A percentile compares a stretch with the other conserved stretches of the same genome.
phyloP scores from a whole-genome alignment of 2,888 invertebrate species.

The Ctena decussata region DNA sequence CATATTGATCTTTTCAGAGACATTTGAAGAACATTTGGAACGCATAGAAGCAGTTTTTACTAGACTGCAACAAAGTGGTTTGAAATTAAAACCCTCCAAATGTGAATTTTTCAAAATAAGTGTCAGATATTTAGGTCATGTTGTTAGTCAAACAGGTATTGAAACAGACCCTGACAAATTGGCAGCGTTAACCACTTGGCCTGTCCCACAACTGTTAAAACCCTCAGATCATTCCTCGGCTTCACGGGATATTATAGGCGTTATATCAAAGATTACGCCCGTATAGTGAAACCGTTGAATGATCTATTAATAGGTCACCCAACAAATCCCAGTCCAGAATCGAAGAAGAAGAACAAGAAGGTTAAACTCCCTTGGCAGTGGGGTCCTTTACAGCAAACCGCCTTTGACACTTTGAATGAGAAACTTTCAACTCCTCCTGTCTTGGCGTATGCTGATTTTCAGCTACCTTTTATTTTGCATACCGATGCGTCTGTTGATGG shows the following conservation, averaged over 20 bases:
- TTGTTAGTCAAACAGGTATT: neutral
- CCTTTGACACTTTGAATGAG: neutral
- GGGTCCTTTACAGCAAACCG: neutral
- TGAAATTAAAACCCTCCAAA: neutral
- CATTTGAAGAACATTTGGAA: neutral
- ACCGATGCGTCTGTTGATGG: neutral
- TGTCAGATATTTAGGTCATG: neutral
- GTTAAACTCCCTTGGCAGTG: slow-evolving; percentile 4
- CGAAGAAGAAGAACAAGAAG: neutral
- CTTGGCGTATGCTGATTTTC: neutral
- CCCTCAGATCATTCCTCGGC: neutral
- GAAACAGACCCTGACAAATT: neutral
- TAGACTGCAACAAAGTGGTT: neutral
- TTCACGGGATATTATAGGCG: neutral
- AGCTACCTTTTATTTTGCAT: neutral
- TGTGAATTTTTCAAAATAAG: neutral
- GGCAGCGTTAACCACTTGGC: neutral
- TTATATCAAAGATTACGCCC: neutral
- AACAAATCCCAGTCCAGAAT: neutral
- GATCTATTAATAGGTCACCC: neutral
- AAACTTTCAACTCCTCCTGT: neutral
- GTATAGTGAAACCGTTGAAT: neutral
- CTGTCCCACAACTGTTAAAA: neutral
- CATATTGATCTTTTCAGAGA: neutral
- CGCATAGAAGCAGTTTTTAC: neutral